These are phyloP conservation scores for Ischnus inquisitorius DNA, from an alignment of 2,888 invertebrate genomes.

Conservation along the genomic window DNA sequence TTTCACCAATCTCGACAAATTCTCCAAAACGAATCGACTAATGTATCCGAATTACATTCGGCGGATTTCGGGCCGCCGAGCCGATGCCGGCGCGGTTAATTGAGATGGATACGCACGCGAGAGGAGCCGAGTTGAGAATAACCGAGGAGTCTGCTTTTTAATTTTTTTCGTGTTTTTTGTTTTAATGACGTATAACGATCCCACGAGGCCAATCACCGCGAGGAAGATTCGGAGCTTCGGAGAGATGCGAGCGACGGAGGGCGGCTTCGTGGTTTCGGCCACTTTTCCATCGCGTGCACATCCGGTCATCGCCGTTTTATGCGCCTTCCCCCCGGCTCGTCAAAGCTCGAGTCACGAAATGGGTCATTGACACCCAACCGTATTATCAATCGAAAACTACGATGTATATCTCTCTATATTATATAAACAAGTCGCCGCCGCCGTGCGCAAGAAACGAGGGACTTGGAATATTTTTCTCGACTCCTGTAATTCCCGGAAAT, in stretches of 20 bases:
- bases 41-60: not conserved
- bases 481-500: too few relatives aligned
- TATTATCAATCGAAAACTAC: not conserved
- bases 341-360: not conserved
- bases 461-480: too few relatives aligned
- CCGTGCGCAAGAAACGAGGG: too few relatives aligned
- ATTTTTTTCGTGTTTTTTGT: constrained; percentile 3
- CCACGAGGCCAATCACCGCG: constrained; percentile 30
- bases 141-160: constrained; percentile 4
- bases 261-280: constrained; percentile 2
- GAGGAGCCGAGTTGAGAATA: not conserved
- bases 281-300: constrained; percentile 46
- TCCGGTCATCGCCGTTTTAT: constrained; percentile 7
- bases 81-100: not conserved
- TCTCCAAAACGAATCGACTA: constrained; percentile 2
- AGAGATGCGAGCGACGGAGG: not conserved
- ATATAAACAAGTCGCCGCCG: too few relatives aligned
- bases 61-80: not conserved
- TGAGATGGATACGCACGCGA: constrained; percentile 1
- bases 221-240: constrained; percentile 12
- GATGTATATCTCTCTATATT: not conserved
- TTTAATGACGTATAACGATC: constrained; percentile 9
- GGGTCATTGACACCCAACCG: not conserved
- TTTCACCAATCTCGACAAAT: constrained; percentile 2
- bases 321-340: not conserved